These are phyloP conservation scores for Anisognathus igniventris DNA, from an alignment of 2,797 vertebrate genomes.

Conservation along the genomic window DNA sequence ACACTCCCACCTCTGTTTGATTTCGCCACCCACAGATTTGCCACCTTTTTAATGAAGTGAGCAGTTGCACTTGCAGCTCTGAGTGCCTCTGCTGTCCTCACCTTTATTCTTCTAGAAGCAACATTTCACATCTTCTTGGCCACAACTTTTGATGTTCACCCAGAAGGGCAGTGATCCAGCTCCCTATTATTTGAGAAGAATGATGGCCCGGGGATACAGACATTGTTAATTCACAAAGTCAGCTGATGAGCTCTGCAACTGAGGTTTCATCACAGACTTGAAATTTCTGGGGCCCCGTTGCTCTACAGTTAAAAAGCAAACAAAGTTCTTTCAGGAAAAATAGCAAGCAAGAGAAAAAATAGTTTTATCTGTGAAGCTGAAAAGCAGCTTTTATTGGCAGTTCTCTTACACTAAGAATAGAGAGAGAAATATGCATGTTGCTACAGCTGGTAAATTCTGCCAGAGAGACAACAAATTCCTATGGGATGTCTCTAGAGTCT, in stretches of 20 bases:
- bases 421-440: not conserved
- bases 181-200: not conserved
- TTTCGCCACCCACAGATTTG: constrained; percentile 10
- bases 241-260: not conserved
- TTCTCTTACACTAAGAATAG: not conserved
- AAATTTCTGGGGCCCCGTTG: not conserved
- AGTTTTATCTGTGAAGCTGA: not conserved
- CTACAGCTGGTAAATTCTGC: not conserved
- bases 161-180: not conserved
- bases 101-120: not conserved
- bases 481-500: not conserved
- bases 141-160: not conserved
- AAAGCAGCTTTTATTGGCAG: constrained; percentile 8
- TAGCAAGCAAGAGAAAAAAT: not conserved
- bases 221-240: not conserved
- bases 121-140: not conserved
- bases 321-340: not conserved
- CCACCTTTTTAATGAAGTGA: constrained; percentile 44
- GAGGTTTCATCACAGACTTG: not conserved
- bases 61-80: constrained; percentile 23
- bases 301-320: constrained; percentile 1
- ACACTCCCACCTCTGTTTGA: constrained; percentile 38
- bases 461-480: not conserved
- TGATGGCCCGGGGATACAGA: not conserved
- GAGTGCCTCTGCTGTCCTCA: not conserved